Evolutionary conservation across 2,888 invertebrate genomes (phyloP).

Genomic region (Oscheius sp.): DNA sequence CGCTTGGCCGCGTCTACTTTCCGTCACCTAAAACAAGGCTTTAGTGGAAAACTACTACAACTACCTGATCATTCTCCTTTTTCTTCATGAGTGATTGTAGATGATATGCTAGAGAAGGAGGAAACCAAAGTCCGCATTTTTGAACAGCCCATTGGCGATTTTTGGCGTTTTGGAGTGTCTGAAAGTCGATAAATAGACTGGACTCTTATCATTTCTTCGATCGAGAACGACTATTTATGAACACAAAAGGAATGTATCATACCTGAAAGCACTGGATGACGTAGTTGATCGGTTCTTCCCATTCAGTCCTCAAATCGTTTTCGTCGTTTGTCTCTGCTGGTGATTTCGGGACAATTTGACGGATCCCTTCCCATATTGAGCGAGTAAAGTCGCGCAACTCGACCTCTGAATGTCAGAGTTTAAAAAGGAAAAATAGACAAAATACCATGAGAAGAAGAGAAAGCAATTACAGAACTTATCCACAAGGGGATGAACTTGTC

Average conservation of each 20-base stretch:
- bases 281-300: not conserved
- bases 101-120: not conserved
- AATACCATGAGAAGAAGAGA: conserved; percentile 12
- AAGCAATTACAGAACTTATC: conserved; percentile 21
- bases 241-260: not conserved
- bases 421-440: not conserved
- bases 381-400: conserved; percentile 4
- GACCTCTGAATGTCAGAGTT: not conserved
- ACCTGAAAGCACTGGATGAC: conserved; percentile 7
- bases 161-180: too few species aligned
- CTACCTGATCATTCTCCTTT: conserved; percentile 13
- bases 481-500: conserved; percentile 22
- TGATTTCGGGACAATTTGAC: not conserved
- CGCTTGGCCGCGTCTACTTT: not conserved
- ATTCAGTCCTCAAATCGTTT: not conserved
- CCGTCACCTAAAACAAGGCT: not conserved
- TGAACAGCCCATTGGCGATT: conserved; percentile 17
- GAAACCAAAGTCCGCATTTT: conserved; percentile 17
- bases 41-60: not conserved
- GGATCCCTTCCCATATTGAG: conserved; percentile 11
- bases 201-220: not conserved
- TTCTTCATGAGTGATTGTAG: conserved; percentile 8
- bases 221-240: not conserved
- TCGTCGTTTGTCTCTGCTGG: not conserved
- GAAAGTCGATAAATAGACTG: too few species aligned